Evolutionary conservation across 2,888 invertebrate genomes (phyloP), one percentile per base, ranked within the genome.

Genomic region (Galerucella pusilla): DNA sequence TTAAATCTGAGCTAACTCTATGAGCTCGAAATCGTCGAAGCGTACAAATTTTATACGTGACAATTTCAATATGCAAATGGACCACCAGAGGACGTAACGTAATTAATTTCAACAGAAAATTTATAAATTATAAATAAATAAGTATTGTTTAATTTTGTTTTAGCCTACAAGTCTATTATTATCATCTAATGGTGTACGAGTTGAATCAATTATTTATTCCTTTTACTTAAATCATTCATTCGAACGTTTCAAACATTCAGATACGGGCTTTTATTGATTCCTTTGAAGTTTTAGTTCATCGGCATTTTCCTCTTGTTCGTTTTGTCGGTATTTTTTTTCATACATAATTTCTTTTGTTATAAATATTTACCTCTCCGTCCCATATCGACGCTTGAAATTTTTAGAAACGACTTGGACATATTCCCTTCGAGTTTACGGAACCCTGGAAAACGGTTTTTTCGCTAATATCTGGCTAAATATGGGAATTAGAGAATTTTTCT

Each of bases 21-120:
- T 61, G 46, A 65, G 42, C 73, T 11, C 54, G 46, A 70, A 74
- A 71, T 73, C 73, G 67, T 57, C 46, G 65, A 65, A 67, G 73
- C 75, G 64, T 66, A 64, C 68, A 73, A 20, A 75, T 72, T 75
- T 69, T 67, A 49, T 73, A 64, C 45, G 52, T 66, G 45, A 61
- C 20, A 71, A 76, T 76, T 74, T 76, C 75, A 78, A 78, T 78
- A 78, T 78, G 78, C 63, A 78, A 78, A 78, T 78, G n/a, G 5
- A 42, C 67, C 54, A 60, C 25, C 64, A 69, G 69, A 68, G 66
- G 60, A 42, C 65, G 60, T 61, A 16, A 54, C 16, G 16, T n/a
- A 35, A 35, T 54, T 7, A n/a, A 54, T 9, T 54, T 5, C 54
- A 54, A 54, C 1, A 2, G 16, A 54, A 54, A 54, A 16, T 10